Evolutionary conservation across 1,140 invertebrate species (phyloP).

Genomic region (Sipha flava): DNA sequence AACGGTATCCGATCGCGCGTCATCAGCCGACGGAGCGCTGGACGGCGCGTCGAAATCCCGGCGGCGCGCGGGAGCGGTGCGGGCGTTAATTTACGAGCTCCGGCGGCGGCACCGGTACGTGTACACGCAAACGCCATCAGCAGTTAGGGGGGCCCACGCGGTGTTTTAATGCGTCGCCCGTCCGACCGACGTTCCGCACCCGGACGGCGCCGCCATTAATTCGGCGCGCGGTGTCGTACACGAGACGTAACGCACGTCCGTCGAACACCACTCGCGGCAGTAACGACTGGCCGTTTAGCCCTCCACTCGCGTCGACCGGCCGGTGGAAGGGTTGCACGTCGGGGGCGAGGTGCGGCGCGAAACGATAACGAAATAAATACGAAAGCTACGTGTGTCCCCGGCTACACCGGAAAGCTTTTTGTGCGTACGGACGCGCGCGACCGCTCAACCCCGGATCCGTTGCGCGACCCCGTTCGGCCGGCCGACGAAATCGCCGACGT

Average conservation of each 20-base stretch:
- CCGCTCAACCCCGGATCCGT: too few species aligned
- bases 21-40: too few species aligned
- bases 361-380: not conserved
- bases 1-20: too few species aligned
- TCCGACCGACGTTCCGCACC: not conserved
- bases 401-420: conserved; percentile 13
- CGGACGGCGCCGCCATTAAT: not conserved
- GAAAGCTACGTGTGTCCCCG: conserved; percentile 6
- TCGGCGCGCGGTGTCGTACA: not conserved
- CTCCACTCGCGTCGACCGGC: too few species aligned
- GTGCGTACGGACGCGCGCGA: not conserved
- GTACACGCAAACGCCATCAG: conserved; percentile 29
- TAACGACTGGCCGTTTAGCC: too few species aligned
- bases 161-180: conserved; percentile 13
- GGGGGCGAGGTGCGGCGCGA: too few species aligned
- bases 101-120: not conserved
- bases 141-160: not conserved
- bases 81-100: not conserved
- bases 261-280: too few species aligned
- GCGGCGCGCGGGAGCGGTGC: too few species aligned
- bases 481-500: too few species aligned
- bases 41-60: too few species aligned
- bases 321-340: not conserved
- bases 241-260: not conserved
- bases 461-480: too few species aligned